Base-by-base conservation (phyloP, 2,797 vertebrate genomes). In the Triplophysa yarkandensis region DNA sequence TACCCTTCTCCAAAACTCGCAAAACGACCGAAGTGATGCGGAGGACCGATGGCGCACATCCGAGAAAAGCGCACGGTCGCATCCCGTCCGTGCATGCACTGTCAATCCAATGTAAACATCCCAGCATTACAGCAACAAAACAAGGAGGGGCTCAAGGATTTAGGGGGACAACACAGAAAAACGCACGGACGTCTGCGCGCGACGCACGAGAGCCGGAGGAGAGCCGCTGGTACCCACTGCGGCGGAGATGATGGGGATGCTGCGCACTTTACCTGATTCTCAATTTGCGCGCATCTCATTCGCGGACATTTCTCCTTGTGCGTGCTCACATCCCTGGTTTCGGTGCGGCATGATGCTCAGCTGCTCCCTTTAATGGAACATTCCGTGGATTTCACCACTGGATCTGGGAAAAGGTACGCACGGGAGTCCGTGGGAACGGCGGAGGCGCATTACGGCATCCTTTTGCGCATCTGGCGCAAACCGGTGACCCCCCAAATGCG, bases 381-480 rank as follows among this genome's bases (percentile, higher is more conserved):
- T 89, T 92, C 90, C 91, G 87, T 88, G 90, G 91, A 76, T 89
- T 90, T 89, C 87, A 92, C 91, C 92, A 92, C 86, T 87, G 80
- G 70, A 76, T 79, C 66, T 32, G 36, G 54, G 21, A 57, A 85
- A 86, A 89, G 90, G 89, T 88, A 86, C 77, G 60, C 72, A 43
- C 52, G 6, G 64, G 17, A 44, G 64, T 54, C 55, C 34, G 30
- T 36, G 5, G 17, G 19, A 50, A 30, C 23, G 11, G 17, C 44
- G 17, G 16, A 65, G 30, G 21, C 57, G 17, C n/a, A 52, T 36
- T 21, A 16, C 34, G 21, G 9, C 39, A 46, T 63, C 17, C 17
- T 34, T 67, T n/a, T 34, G 28, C 44, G 14, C 50, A 74, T 71
- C 27, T 46, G 60, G 48, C 19, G 48, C 67, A n/a, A 27, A 57